Evolutionary conservation across 2,888 invertebrate species (phyloP).

Genomic region (Machimus atricapillus): DNA sequence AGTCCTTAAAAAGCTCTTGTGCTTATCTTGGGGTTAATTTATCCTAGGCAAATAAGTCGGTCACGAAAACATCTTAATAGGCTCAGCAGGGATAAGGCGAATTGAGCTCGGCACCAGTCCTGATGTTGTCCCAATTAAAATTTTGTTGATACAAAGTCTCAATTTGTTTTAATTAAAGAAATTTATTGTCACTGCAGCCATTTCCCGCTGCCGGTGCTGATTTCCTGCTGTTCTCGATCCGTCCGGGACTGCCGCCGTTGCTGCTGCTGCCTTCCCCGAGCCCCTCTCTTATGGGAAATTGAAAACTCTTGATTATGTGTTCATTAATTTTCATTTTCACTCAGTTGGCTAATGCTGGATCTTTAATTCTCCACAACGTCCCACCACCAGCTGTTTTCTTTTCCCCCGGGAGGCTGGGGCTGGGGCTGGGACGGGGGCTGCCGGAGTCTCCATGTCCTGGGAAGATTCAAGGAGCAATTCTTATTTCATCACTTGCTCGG

Average conservation of each 20-base stretch:
- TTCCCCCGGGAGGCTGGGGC: not conserved
- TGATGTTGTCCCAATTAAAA: conserved; percentile 34
- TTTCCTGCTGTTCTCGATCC: not conserved
- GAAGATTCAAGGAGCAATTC: conserved; percentile 25
- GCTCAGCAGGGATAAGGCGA: not conserved
- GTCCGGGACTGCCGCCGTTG: not conserved
- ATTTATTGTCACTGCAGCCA: conserved; percentile 23
- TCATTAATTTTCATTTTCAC: conserved; percentile 39
- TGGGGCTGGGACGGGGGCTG: not conserved
- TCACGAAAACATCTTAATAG: not conserved
- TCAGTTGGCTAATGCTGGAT: conserved; percentile 35
- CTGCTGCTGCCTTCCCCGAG: not conserved
- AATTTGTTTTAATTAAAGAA: conserved; percentile 39
- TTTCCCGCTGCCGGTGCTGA: not conserved
- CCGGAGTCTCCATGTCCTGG: not conserved
- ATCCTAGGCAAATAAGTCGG: not conserved
- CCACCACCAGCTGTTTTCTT: conserved; percentile 25
- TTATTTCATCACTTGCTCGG: conserved; percentile 33
- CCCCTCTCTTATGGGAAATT: conserved; percentile 27
- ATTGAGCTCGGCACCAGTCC: not conserved
- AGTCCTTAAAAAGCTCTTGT: not conserved
- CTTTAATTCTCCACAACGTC: conserved; percentile 22
- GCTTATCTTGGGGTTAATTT: not conserved
- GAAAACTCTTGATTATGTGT: conserved; percentile 40
- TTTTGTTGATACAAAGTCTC: conserved; percentile 22